Base-by-base conservation (phyloP, 2,888 invertebrate genomes). In the Sarcophaga caerulescens region DNA sequence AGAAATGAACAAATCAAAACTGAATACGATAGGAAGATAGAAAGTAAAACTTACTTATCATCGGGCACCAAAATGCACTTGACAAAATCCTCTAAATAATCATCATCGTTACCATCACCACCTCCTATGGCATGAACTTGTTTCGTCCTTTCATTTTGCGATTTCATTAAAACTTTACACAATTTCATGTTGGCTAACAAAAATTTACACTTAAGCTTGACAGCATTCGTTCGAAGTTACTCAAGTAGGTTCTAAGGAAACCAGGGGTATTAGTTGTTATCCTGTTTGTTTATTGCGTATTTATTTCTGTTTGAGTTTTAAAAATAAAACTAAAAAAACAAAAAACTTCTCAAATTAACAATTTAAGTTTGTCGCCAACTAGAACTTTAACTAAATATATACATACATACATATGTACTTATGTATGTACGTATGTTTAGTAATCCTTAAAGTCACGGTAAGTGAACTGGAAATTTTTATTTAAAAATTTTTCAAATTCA, bases 51-150 rank as follows among this genome's bases (percentile, higher is more conserved):
- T 86, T 90, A 91, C 91, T 91, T 90, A 63, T 89, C 89, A 23
- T 89, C 82, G 25, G 91, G 91, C 76, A 89, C 89, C 87, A 91
- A 73, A 65, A 88, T 89, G 85, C 91, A 91, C 70, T 92, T 91
- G 73, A 91, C 90, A 88, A 90, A 91, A 88, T 91, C 92, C 45
- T 89, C 87, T 57, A 91, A 88, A 85, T 90, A 91, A 71, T 89
- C 89, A 71, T 89, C 89, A 59, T 89, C 89, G 35, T 89, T 89
- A 17, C 89, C 87, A 25, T 87, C 87, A 35, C 65, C 79, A 12
- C 60, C 35, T 21, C n/a, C 59, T 17, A 52, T n/a, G 6, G 25
- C 44, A 25, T 21, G 4, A 52, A 45, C n/a, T 65, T 73, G 76
- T 77, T 76, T 81, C 52, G 45, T 45, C 59, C 12, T 35, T 35